phyloP scores from a whole-genome alignment of 2,888 invertebrate species.

The Melinaea marsaeus region DNA sequence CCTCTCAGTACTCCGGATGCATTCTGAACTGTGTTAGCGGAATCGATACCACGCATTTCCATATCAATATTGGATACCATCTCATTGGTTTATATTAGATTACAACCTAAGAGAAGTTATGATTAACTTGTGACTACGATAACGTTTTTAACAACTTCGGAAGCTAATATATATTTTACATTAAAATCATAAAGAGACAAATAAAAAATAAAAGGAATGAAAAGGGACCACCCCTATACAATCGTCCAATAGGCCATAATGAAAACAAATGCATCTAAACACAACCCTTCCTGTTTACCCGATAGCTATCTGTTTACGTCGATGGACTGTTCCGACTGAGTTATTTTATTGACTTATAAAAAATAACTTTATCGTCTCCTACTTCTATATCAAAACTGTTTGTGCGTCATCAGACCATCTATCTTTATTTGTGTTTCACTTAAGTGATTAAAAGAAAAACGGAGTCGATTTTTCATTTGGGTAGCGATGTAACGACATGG shows the following conservation, averaged over 20 bases:
- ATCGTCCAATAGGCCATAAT: constrained; percentile 30
- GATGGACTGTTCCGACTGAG: constrained; percentile 14
- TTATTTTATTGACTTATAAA: constrained; percentile 11
- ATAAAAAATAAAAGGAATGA: constrained; percentile 14
- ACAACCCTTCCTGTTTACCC: constrained; percentile 26
- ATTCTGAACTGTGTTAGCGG: too few relatives aligned
- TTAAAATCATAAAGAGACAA: constrained; percentile 29
- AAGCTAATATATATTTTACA: constrained; percentile 18
- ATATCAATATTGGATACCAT: too few relatives aligned
- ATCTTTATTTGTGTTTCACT: background rate
- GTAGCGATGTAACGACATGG: constrained; percentile 2
- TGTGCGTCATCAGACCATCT: background rate
- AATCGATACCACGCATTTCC: too few relatives aligned
- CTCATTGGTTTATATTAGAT: too few relatives aligned
- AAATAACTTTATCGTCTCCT: background rate
- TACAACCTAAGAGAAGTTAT: too few relatives aligned
- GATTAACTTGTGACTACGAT: too few relatives aligned
- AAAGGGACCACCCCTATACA: constrained; percentile 27
- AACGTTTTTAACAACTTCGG: too few relatives aligned
- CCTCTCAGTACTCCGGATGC: too few relatives aligned
- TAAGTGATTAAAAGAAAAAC: constrained; percentile 1
- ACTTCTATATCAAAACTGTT: background rate
- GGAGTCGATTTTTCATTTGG: constrained; percentile 3
- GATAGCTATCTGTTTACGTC: constrained; percentile 19
- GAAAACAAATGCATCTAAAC: constrained; percentile 33